Conservation (phyloP, 2,113 vertebrate genomes). For the Calyptomena viridis region DNA sequence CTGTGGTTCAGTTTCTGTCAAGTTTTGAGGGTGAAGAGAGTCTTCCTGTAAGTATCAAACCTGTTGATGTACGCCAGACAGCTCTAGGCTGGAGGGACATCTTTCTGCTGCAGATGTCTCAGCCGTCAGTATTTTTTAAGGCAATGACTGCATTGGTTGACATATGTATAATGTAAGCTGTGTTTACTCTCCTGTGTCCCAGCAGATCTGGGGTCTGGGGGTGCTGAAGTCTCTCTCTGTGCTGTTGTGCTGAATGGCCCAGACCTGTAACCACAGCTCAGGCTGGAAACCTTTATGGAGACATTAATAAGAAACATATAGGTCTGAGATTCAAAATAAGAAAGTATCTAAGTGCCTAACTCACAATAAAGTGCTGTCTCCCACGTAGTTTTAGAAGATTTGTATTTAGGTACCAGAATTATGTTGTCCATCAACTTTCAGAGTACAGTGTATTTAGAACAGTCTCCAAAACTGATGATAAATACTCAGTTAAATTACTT, state of each 20-base stretch:
- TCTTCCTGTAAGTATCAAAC: background rate
- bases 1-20: background rate
- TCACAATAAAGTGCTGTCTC: background rate
- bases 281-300: background rate
- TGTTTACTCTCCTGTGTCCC: background rate
- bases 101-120: background rate
- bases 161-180: background rate
- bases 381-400: background rate
- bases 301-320: background rate
- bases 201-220: background rate
- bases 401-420: background rate
- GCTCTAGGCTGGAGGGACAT: background rate
- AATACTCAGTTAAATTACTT: background rate
- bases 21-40: background rate
- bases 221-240: background rate
- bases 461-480: background rate
- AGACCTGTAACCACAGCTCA: background rate
- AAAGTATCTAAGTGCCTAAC: background rate
- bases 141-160: background rate
- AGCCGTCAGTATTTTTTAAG: background rate
- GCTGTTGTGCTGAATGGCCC: background rate
- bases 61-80: accelerated
- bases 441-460: background rate
- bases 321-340: background rate
- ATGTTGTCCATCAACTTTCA: background rate